A percentile compares a stretch with the other conserved stretches of the same genome.
These are phyloP conservation scores for Platichthys stellatus DNA, from an alignment of 2,113 vertebrate genomes.

Conservation along the genomic window DNA sequence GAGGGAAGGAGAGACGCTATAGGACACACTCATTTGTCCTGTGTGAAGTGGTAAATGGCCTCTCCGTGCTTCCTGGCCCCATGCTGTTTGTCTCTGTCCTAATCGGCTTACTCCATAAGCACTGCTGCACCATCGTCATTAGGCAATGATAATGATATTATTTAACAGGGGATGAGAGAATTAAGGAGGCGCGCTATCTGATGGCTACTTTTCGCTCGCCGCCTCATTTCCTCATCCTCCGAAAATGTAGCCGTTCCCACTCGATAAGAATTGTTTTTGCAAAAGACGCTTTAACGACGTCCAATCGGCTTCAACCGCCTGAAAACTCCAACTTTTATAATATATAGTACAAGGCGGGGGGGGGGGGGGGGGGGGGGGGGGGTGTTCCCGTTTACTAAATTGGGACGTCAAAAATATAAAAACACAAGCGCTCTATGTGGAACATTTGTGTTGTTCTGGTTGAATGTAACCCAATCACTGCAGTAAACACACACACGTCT, in stretches of 20 bases:
- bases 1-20: constrained; percentile 57
- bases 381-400: constrained; percentile 73
- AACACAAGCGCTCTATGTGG: constrained; percentile 15
- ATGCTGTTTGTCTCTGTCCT: constrained; percentile 81
- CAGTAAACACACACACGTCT: constrained; percentile 61
- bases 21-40: constrained; percentile 76
- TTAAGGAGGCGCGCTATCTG: constrained; percentile 81
- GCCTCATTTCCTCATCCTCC: constrained; percentile 81
- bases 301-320: constrained; percentile 68
- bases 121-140: constrained; percentile 83
- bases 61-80: constrained; percentile 77
- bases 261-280: constrained; percentile 73
- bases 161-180: constrained; percentile 84
- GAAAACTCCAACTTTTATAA: constrained; percentile 72
- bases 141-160: constrained; percentile 86
- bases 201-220: constrained; percentile 71
- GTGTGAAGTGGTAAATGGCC: constrained; percentile 80
- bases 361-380: constrained; percentile 36
- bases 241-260: constrained; percentile 72
- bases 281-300: constrained; percentile 76
- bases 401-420: constrained; percentile 54
- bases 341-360: constrained; percentile 67
- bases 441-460: constrained; percentile 66
- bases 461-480: constrained; percentile 71
- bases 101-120: constrained; percentile 86